phyloP scores from a whole-genome alignment of 2,888 invertebrate species.

The Allophyes oxyacanthae region DNA sequence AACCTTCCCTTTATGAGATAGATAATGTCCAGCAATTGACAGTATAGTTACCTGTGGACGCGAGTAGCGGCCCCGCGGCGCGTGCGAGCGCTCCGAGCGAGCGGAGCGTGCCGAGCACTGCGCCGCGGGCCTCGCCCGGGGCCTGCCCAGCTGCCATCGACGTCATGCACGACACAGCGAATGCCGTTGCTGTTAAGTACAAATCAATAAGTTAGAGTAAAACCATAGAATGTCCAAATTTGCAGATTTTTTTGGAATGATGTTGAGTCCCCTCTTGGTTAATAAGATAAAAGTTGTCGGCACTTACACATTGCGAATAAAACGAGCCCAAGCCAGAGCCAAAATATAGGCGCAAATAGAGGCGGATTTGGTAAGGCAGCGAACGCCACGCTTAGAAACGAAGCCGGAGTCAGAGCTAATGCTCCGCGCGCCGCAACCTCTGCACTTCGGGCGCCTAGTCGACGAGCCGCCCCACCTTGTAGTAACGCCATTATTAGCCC shows the following conservation, averaged over 20 bases:
- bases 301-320: constrained; percentile 96
- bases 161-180: constrained; percentile 98
- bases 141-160: constrained; percentile 95
- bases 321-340: constrained; percentile 95
- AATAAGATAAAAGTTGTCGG: neutral
- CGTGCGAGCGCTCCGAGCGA: constrained; percentile 98
- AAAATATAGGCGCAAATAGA: constrained; percentile 75
- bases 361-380: constrained; percentile 85
- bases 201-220: too few species aligned
- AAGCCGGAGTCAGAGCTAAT: constrained; percentile 94
- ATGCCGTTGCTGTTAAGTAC: constrained; percentile 91
- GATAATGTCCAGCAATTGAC: too few species aligned
- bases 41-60: constrained; percentile 94
- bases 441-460: constrained; percentile 92
- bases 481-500: constrained; percentile 96
- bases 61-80: constrained; percentile 96
- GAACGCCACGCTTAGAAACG: constrained; percentile 95
- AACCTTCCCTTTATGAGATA: too few species aligned
- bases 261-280: too few species aligned
- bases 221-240: too few species aligned
- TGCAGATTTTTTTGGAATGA: too few species aligned
- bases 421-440: constrained; percentile 93
- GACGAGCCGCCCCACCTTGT: constrained; percentile 96
- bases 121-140: constrained; percentile 95
- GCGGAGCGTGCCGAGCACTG: constrained; percentile 97